A percentile compares a stretch with the other conserved stretches of the same genome.
These are phyloP conservation scores for Pithys albifrons DNA, from an alignment of 2,113 vertebrate genomes.

Conservation along the genomic window DNA sequence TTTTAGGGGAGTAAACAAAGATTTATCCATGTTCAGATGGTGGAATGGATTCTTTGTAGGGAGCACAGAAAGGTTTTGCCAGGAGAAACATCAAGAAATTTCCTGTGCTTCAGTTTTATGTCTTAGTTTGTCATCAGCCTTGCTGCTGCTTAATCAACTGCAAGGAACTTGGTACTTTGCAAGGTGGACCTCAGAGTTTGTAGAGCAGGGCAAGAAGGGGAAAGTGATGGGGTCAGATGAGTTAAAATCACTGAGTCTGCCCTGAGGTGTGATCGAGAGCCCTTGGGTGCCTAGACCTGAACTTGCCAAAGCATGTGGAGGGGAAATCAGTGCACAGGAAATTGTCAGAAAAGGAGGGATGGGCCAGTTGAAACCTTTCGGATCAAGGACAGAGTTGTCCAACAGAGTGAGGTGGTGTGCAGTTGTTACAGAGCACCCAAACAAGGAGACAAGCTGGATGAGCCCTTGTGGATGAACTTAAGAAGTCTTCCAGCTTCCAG, in stretches of 20 bases:
- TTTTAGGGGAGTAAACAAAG: not conserved
- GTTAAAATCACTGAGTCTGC: not conserved
- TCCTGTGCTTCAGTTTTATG: not conserved
- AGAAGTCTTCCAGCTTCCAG: not conserved
- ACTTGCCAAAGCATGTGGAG: not conserved
- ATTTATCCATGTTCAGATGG: not conserved
- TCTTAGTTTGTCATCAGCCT: not conserved
- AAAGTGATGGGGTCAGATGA: not conserved
- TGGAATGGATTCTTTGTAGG: not conserved
- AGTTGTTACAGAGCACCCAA: not conserved
- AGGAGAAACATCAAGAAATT: not conserved
- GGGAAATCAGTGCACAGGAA: not conserved
- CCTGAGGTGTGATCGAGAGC: not conserved
- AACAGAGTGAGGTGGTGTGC: too few relatives aligned
- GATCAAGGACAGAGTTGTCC: not conserved
- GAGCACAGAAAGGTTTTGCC: not conserved
- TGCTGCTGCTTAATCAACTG: not conserved
- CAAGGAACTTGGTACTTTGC: not conserved
- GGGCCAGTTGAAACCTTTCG: not conserved
- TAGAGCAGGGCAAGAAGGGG: not conserved
- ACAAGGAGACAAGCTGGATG: not conserved
- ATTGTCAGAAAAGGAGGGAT: not conserved
- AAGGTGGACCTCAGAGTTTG: not conserved
- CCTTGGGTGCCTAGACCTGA: not conserved
- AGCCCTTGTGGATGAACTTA: not conserved